Evolutionary conservation across 2,113 vertebrate genomes (phyloP), one percentile per base, ranked within the genome.

Genomic region (Serinus canaria): DNA sequence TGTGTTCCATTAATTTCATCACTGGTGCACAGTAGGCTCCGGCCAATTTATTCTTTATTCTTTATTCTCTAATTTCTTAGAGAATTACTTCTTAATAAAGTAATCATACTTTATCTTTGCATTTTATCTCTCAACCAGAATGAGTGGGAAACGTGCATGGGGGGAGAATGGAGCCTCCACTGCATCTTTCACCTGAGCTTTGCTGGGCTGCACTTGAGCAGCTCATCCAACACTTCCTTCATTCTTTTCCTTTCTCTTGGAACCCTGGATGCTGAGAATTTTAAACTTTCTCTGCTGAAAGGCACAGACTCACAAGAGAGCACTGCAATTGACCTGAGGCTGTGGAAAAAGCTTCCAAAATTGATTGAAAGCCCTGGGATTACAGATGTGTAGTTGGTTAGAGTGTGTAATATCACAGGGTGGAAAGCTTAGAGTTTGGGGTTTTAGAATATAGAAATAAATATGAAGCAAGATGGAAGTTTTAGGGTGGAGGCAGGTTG

Each of bases 121-220:
- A 1, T 30, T 56, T 84, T 81, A 8, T 23, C 3, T 89, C 37
- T 25, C n/a, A 44, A 23, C 7, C 12, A 28, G 44, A 47, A 50
- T 4, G 7, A 75, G 37, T 2, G 11, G 72, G 28, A 64, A 90
- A 73, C 2, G 0, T 5, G 1, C 11, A 8, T 2, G 25, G 14
- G n/a, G 46, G 46, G 15, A 28, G 37, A 82, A 69, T 0, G 0
- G 15, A n/a, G 8, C 27, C 49, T n/a, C 39, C n/a, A 17, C 19
- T 68, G 35, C 25, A 2, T 4, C 31, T 28, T 58, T 35, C 11
- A 17, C 16, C 22, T 0, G 1, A 13, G 25, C 23, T 25, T 10
- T 46, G 20, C 46, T 28, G 8, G 35, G 55, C 64, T 35, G 18
- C 13, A 28, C 23, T 33, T 2, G 0, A 44, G 31, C 43, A 91